Evolutionary conservation across 2,113 vertebrate genomes (phyloP), one percentile per base, ranked within the genome.

Genomic region (Spheniscus mendiculus): DNA sequence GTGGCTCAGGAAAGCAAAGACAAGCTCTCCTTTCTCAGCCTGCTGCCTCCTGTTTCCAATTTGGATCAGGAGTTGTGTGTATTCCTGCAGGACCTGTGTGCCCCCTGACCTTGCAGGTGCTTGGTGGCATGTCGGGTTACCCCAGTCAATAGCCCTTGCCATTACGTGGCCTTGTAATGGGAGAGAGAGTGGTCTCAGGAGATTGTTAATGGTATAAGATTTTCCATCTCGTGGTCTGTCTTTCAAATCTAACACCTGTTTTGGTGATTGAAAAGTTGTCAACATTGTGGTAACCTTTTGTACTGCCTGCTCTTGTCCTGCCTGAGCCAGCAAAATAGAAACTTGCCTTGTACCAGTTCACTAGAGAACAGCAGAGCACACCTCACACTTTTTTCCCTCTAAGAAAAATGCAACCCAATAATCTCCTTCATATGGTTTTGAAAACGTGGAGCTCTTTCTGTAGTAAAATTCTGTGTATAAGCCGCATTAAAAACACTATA

Each of bases 371-470:
- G 23, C 44, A 27, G 21, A 16, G 30, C 59, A 5, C 45, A 32
- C n/a, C 52, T 77, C 53, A 13, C 1, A 1, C 49, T 2, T 44
- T 22, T 53, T 40, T 34, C 45, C 26, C 53, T 19, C 14, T 2
- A 1, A 5, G 44, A 15, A 45, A 82, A 94, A 56, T 16, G 36
- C 62, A 40, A 2, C 56, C 53, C 19, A 25, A 0, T 15, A 1
- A 34, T 45, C 14, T n/a, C 58, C 45, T 49, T 59, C 42, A 2
- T 13, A 0, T 0, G 15, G 52, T 55, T 83, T 42, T 40, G 58
- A 5, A 36, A 70, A 23, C 0, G 0, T 34, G 21, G 62, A 45
- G 44, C 25, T 49, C 27, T 53, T 59, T 6, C 55, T 62, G 0
- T 16, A 34, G 26, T 17, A 77, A 65, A 80, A 7, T 78, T 62